A percentile compares a stretch with the other conserved stretches of the same genome.
phyloP scores from a whole-genome alignment of 2,888 invertebrate species.

The Theristus sp. region DNA sequence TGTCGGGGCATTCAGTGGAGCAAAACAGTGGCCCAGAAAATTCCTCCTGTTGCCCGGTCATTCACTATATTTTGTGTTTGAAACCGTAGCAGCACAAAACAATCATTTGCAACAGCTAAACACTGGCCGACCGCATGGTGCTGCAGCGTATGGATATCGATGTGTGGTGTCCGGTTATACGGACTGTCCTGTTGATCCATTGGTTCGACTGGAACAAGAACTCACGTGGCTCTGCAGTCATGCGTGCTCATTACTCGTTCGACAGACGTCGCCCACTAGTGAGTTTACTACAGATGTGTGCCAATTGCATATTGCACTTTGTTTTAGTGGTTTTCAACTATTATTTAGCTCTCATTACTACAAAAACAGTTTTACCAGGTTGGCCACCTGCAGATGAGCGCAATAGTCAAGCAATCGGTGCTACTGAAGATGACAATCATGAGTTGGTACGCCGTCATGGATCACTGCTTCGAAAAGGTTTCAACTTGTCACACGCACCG shows the following conservation, averaged over 20 bases:
- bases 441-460: constrained; percentile 26
- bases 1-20: constrained; percentile 34
- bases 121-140: not conserved
- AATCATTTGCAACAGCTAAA: not conserved
- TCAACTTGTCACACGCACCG: constrained; percentile 66
- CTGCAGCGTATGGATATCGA: constrained; percentile 20
- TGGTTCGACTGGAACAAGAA: constrained; percentile 17
- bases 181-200: constrained; percentile 6
- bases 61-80: constrained; percentile 78
- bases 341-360: too few relatives aligned
- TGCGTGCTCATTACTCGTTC: constrained; percentile 41
- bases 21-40: constrained; percentile 56
- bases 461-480: constrained; percentile 61
- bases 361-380: too few relatives aligned
- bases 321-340: too few relatives aligned
- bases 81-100: constrained; percentile 61
- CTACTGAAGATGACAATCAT: constrained; percentile 45
- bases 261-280: not conserved
- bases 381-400: too few relatives aligned
- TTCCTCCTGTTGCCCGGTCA: constrained; percentile 39
- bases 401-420: not conserved
- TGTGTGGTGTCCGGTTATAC: constrained; percentile 20
- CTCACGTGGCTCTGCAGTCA: constrained; percentile 21
- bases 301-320: too few relatives aligned
- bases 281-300: too few relatives aligned